Evolutionary conservation across 2,797 vertebrate species (phyloP).

Genomic region (Paguma larvata): DNA sequence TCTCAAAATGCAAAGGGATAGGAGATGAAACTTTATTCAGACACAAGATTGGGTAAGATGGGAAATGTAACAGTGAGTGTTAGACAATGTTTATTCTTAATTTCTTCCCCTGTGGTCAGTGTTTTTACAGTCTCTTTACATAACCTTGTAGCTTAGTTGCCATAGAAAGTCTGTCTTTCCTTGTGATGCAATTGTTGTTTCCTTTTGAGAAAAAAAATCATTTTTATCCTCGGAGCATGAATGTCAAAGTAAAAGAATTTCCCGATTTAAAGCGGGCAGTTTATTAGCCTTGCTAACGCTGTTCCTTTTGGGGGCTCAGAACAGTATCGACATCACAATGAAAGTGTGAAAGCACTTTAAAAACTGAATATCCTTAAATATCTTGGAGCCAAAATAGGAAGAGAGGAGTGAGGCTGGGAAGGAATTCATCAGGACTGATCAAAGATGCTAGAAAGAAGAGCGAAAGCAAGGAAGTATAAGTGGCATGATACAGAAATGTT

Average conservation of each 20-base stretch:
- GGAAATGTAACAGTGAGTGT: not conserved
- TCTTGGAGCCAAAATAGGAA: not conserved
- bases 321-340: not conserved
- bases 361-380: not conserved
- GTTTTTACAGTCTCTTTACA: not conserved
- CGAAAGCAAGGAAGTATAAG: not conserved
- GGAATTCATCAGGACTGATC: not conserved
- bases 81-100: not conserved
- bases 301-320: not conserved
- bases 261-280: not conserved
- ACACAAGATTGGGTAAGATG: not conserved
- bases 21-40: not conserved
- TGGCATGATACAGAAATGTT: not conserved
- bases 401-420: not conserved
- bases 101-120: not conserved
- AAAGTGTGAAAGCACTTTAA: not conserved
- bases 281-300: not conserved
- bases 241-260: constrained; percentile 19
- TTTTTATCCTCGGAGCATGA: not conserved
- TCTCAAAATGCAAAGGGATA: not conserved
- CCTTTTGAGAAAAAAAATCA: not conserved
- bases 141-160: not conserved
- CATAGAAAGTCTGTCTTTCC: not conserved
- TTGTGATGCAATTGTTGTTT: not conserved
- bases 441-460: not conserved